Conservation (phyloP, 1,140 invertebrate genomes). For the Halesus radiatus region DNA sequence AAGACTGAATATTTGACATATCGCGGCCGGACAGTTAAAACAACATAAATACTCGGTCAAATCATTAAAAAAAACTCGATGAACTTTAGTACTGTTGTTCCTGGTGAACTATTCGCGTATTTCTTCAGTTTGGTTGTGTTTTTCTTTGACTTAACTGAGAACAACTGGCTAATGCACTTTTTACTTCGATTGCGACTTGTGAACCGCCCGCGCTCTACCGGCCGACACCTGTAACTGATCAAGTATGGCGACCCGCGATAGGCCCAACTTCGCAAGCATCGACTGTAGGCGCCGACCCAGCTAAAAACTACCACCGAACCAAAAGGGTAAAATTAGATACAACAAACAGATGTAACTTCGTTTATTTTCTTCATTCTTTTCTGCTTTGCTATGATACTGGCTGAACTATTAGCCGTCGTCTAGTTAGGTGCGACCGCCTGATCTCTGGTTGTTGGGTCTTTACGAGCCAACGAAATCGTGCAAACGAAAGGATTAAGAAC, state of each 20-base stretch:
- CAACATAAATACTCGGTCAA: background rate
- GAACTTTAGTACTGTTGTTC: background rate
- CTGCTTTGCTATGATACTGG: background rate
- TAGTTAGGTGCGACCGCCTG: conserved; percentile 22
- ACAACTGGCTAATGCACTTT: too few species aligned
- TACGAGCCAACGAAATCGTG: background rate
- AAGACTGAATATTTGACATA: conserved; percentile 33
- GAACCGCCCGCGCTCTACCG: conserved; percentile 36
- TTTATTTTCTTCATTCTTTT: background rate
- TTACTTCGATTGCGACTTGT: background rate
- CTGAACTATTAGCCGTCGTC: background rate
- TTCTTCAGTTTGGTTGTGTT: background rate
- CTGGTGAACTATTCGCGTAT: background rate
- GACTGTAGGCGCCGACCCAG: background rate
- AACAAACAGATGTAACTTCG: background rate
- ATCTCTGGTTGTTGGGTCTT: conserved; percentile 16
- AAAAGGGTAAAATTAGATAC: background rate
- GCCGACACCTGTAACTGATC: conserved; percentile 47
- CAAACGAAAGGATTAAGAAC: background rate
- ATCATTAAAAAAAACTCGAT: background rate
- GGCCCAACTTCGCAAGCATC: background rate
- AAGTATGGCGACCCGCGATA: conserved; percentile 43
- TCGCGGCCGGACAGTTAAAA: conserved; percentile 6
- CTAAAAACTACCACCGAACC: conserved; percentile 1
- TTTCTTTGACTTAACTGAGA: background rate